These are phyloP conservation scores for Erebia epiphron DNA, from an alignment of 2,888 invertebrate genomes.

Conservation along the genomic window DNA sequence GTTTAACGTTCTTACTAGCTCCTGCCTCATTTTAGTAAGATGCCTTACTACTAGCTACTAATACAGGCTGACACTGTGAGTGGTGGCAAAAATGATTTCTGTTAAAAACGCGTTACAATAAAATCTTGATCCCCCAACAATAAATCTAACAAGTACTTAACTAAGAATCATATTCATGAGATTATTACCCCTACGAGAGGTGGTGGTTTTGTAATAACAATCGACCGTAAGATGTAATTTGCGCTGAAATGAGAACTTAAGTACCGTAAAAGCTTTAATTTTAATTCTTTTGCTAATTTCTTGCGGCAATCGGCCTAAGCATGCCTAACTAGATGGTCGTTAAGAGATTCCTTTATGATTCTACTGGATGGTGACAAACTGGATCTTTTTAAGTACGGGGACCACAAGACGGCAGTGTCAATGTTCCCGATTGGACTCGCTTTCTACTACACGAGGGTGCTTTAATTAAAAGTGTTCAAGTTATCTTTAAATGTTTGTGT, in stretches of 20 bases:
- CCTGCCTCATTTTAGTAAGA: background rate
- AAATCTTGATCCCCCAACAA: conserved; percentile 15
- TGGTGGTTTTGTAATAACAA: conserved; percentile 38
- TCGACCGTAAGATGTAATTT: conserved; percentile 38
- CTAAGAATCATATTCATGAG: conserved; percentile 29
- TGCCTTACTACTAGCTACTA: background rate
- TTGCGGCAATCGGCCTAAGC: conserved; percentile 3
- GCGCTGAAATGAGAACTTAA: conserved; percentile 34
- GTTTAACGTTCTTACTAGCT: background rate
- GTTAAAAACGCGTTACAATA: background rate
- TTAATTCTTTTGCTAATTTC: conserved; percentile 35
- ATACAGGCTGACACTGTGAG: background rate
- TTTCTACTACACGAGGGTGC: conserved; percentile 67
- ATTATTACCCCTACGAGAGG: conserved; percentile 31
- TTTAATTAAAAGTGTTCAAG: conserved; percentile 77
- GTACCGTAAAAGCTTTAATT: conserved; percentile 31
- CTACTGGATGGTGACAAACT: conserved; percentile 39
- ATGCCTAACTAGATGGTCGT: conserved; percentile 26
- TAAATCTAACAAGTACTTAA: conserved; percentile 29
- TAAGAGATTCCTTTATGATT: conserved; percentile 26
- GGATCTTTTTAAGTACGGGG: conserved; percentile 57
- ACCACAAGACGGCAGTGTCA: conserved; percentile 46
- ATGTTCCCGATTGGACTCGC: too few species aligned
- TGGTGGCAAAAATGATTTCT: background rate
- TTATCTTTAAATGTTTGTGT: conserved; percentile 75